These are phyloP conservation scores for Drosophila lacertosa DNA, from an alignment of 1,140 invertebrate genomes.

Conservation along the genomic window DNA sequence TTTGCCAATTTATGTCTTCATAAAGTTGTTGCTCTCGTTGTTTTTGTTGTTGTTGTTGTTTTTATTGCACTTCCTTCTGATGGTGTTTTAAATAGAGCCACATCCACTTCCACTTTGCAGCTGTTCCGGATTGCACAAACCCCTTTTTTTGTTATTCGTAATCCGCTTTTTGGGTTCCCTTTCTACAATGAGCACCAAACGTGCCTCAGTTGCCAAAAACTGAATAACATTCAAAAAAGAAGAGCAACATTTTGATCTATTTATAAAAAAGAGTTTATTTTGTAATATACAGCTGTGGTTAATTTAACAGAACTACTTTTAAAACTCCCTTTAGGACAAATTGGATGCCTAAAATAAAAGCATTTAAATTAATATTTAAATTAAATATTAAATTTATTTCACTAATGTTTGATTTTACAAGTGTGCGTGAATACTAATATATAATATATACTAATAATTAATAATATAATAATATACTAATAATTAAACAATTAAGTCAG, in stretches of 20 bases:
- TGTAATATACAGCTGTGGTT: too few relatives aligned
- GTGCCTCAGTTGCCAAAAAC: constrained; percentile 74
- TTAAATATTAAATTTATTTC: too few relatives aligned
- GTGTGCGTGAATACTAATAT: too few relatives aligned
- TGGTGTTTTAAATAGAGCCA: constrained; percentile 13
- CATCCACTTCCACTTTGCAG: constrained; percentile 18
- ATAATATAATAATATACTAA: too few relatives aligned
- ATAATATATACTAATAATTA: too few relatives aligned
- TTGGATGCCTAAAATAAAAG: too few relatives aligned
- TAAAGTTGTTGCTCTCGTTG: constrained; percentile 46
- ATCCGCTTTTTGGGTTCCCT: too few relatives aligned
- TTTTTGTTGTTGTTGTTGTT: constrained; percentile 8
- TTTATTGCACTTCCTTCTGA: constrained; percentile 10
- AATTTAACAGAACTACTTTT: too few relatives aligned
- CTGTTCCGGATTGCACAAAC: constrained; percentile 33
- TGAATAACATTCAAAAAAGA: not conserved
- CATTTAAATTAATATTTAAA: too few relatives aligned
- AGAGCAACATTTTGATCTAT: not conserved
- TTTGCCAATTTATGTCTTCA: constrained; percentile 82
- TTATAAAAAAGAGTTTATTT: not conserved
- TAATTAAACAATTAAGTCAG: too few relatives aligned
- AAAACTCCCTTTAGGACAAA: too few relatives aligned
- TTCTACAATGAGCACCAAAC: constrained; percentile 38
- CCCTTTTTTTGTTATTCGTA: constrained; percentile 28
- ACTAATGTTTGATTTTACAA: too few relatives aligned